phyloP scores from a whole-genome alignment of 2,888 invertebrate genomes.

The Erpobdella octoculata region DNA sequence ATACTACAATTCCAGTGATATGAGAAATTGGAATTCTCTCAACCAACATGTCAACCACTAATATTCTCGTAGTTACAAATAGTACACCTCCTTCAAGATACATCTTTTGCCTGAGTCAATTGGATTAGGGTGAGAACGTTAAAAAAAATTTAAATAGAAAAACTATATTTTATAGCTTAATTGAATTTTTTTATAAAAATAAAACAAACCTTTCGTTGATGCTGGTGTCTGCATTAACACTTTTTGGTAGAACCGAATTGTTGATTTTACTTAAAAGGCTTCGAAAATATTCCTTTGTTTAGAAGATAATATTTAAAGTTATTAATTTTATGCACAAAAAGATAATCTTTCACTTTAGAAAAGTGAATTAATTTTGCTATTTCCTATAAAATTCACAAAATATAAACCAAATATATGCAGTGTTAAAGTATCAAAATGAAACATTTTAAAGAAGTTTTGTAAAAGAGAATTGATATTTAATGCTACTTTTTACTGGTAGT shows the following conservation, averaged over 20 bases:
- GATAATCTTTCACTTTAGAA: too few relatives aligned
- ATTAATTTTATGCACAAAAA: too few relatives aligned
- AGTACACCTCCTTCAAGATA: constrained; percentile 88
- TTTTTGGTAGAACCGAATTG: constrained; percentile 56
- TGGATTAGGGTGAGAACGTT: background rate
- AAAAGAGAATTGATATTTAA: too few relatives aligned
- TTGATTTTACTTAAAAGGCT: constrained; percentile 61
- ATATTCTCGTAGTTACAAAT: constrained; percentile 83
- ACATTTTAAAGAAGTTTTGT: too few relatives aligned
- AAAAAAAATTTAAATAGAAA: background rate
- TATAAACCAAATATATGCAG: too few relatives aligned
- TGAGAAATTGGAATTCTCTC: constrained; percentile 77
- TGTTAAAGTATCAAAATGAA: too few relatives aligned
- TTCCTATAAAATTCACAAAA: too few relatives aligned
- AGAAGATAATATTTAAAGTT: too few relatives aligned
- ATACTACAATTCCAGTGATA: constrained; percentile 81
- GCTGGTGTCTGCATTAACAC: constrained; percentile 57
- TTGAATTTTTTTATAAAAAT: background rate
- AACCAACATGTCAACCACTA: constrained; percentile 89
- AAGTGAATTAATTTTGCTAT: too few relatives aligned
- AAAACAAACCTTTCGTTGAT: constrained; percentile 58
- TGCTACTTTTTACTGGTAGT: too few relatives aligned
- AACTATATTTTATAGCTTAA: background rate
- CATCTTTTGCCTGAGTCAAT: constrained; percentile 52
- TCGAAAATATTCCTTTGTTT: constrained; percentile 63